Evolutionary conservation across 1,140 invertebrate genomes (phyloP).

Genomic region (Meloidogyne exigua): DNA sequence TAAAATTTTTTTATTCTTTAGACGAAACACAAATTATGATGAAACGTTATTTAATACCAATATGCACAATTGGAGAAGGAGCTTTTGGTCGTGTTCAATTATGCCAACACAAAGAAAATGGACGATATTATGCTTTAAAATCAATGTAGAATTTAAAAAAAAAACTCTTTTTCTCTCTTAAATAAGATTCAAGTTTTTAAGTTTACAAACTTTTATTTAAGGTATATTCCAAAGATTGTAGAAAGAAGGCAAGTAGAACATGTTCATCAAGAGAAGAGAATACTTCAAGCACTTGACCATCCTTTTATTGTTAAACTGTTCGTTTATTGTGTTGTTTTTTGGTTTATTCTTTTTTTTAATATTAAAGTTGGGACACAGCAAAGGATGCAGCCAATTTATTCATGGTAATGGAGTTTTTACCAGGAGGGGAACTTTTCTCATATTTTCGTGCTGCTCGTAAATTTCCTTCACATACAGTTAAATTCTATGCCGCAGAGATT

Average conservation of each 20-base stretch:
- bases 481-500: slow-evolving; percentile 92
- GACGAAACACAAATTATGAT: slow-evolving; percentile 22
- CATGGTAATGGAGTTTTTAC: slow-evolving; percentile 89
- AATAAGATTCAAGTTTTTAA: not conserved
- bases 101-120: slow-evolving; percentile 47
- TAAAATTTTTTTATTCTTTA: not conserved
- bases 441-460: slow-evolving; percentile 86
- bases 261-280: slow-evolving; percentile 58
- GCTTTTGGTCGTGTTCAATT: slow-evolving; percentile 61
- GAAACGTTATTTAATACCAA: slow-evolving; percentile 18
- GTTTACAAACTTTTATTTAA: slow-evolving; percentile 1
- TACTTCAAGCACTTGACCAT: slow-evolving; percentile 51
- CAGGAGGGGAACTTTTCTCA: slow-evolving; percentile 90
- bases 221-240: slow-evolving; percentile 52
- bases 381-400: slow-evolving; percentile 84
- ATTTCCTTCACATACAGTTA: slow-evolving; percentile 80
- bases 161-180: slow-evolving; percentile 21
- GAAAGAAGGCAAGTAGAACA: slow-evolving; percentile 55
- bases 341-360: slow-evolving; percentile 51
- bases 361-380: slow-evolving; percentile 83
- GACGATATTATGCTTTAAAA: slow-evolving; percentile 59
- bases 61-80: slow-evolving; percentile 50
- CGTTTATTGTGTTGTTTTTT: slow-evolving; percentile 3
- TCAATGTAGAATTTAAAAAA: slow-evolving; percentile 33
- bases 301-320: slow-evolving; percentile 62